These are phyloP conservation scores for Anastrepha obliqua DNA, from an alignment of 1,140 invertebrate genomes.

Conservation along the genomic window DNA sequence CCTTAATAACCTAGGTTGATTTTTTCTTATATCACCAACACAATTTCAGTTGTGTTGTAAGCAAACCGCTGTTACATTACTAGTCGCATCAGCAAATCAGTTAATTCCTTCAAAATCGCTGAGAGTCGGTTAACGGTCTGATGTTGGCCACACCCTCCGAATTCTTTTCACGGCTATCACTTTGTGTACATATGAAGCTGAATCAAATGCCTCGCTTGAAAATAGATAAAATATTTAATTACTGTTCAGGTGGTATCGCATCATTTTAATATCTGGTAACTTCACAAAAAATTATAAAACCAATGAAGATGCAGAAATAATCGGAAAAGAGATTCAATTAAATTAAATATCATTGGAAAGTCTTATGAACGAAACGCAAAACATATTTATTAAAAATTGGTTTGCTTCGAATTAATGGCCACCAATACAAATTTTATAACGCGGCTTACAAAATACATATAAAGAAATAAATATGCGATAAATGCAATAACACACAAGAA, in stretches of 20 bases:
- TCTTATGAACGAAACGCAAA: constrained; percentile 18
- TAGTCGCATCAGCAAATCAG: too few species aligned
- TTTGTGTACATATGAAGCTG: constrained; percentile 13
- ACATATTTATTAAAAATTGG: not conserved
- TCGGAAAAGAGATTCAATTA: not conserved
- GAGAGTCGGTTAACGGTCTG: too few species aligned
- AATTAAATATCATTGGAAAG: not conserved
- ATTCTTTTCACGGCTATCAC: not conserved
- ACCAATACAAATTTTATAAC: constrained; percentile 15
- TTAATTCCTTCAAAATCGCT: too few species aligned
- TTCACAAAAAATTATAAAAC: not conserved
- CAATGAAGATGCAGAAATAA: not conserved
- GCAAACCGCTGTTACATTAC: too few species aligned
- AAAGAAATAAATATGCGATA: constrained; percentile 6
- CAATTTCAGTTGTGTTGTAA: too few species aligned
- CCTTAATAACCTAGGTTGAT: too few species aligned
- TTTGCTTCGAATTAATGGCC: not conserved
- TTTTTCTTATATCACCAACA: too few species aligned
- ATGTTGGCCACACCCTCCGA: too few species aligned
- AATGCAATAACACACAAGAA: not conserved
- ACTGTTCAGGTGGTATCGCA: not conserved
- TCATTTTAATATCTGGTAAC: not conserved
- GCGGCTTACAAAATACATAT: not conserved
- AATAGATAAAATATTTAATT: not conserved
- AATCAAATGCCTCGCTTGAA: not conserved